Percentiles rank a stretch among this genome's conserved stretches.
These are phyloP conservation scores for Meriones unguiculatus DNA, from an alignment of 2,113 vertebrate genomes.

Conservation along the genomic window DNA sequence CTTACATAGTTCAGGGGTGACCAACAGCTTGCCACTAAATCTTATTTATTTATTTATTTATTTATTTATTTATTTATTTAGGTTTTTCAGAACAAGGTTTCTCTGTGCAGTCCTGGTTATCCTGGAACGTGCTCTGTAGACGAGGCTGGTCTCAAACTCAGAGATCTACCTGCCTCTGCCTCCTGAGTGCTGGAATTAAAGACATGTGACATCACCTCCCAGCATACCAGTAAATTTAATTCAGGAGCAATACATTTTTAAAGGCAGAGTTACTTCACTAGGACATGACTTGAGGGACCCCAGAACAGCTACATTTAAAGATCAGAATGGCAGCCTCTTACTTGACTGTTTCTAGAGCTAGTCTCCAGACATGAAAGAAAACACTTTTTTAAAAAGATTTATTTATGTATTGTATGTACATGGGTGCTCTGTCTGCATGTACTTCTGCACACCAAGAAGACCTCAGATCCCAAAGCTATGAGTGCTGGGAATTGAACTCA, in stretches of 20 bases:
- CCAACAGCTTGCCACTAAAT: slow-evolving; percentile 68
- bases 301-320: slow-evolving; percentile 76
- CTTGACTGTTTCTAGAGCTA: slow-evolving; percentile 72
- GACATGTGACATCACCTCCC: background rate
- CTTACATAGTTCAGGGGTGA: background rate
- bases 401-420: background rate
- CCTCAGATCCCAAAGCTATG: background rate
- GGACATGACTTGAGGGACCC: slow-evolving; percentile 67
- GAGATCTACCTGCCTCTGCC: background rate
- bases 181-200: background rate
- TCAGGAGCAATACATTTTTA: slow-evolving; percentile 76
- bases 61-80: background rate
- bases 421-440: background rate
- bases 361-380: background rate
- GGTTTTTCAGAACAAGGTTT: background rate
- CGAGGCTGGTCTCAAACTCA: background rate
- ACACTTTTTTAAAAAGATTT: background rate
- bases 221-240: slow-evolving; percentile 76
- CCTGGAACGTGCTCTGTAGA: background rate
- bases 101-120: background rate
- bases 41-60: background rate
- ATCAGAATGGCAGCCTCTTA: slow-evolving; percentile 73
- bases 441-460: background rate
- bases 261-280: slow-evolving; percentile 77
- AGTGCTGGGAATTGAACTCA: background rate